phyloP scores from a whole-genome alignment of 2,797 vertebrate genomes.

The Margarornis squamiger region DNA sequence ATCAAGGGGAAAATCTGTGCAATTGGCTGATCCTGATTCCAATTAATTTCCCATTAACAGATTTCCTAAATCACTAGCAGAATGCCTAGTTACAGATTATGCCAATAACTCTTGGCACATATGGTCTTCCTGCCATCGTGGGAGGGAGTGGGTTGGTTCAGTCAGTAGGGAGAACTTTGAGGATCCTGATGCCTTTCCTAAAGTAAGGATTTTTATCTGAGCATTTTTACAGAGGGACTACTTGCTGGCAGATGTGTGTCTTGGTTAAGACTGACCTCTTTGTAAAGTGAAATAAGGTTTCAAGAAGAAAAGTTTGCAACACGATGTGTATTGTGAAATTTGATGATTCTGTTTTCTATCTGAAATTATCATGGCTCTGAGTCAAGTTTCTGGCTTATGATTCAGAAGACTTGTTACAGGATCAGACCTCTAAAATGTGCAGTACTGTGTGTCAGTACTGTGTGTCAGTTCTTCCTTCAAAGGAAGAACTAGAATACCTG shows the following conservation, averaged over 20 bases:
- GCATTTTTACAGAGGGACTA: background rate
- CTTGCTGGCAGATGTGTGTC: background rate
- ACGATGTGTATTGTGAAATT: background rate
- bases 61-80: slow-evolving; percentile 57
- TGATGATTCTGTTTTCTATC: background rate
- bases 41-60: slow-evolving; percentile 66
- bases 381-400: background rate
- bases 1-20: slow-evolving; percentile 58
- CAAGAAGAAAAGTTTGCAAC: background rate
- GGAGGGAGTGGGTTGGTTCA: background rate
- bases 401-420: background rate
- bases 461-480: background rate
- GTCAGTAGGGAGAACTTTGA: background rate
- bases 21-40: slow-evolving; percentile 57
- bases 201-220: background rate
- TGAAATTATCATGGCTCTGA: background rate
- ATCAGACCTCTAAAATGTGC: background rate
- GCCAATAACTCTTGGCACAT: slow-evolving; percentile 37
- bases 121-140: background rate
- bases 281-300: background rate
- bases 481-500: background rate
- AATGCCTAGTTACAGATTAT: slow-evolving; percentile 20
- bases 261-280: background rate
- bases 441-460: background rate
- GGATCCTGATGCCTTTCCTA: background rate